Percentiles rank a stretch among this genome's conserved stretches.
Evolutionary conservation across 2,888 invertebrate species (phyloP).

Genomic region (Eudemis profundana): DNA sequence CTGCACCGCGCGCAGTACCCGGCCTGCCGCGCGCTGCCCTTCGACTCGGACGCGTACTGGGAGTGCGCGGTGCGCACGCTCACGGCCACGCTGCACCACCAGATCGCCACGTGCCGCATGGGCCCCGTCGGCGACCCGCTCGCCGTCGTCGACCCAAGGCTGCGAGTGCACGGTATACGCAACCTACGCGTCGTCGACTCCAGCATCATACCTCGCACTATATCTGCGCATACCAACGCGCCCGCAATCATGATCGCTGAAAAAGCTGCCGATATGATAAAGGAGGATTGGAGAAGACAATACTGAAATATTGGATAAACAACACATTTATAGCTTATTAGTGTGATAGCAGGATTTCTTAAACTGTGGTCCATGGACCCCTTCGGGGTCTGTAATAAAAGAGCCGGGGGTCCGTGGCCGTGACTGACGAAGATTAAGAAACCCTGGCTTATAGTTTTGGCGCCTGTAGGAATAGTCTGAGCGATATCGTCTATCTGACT

Average conservation of each 20-base stretch:
- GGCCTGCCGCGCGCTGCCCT: conserved; percentile 76
- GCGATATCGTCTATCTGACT: no score
- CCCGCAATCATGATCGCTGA: conserved; percentile 90
- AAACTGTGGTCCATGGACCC: no score
- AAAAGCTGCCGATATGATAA: conserved; percentile 88
- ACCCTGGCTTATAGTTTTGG: no score
- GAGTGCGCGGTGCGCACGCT: conserved; percentile 87
- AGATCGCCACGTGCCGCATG: conserved; percentile 90
- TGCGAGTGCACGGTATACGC: conserved; percentile 86
- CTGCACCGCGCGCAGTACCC: conserved; percentile 81
- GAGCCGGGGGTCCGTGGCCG: no score
- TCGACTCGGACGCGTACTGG: conserved; percentile 89
- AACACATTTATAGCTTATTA: no score
- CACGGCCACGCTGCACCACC: conserved; percentile 87
- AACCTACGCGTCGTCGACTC: conserved; percentile 88
- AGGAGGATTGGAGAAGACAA: conserved; percentile 68
- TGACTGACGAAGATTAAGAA: no score
- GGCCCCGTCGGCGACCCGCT: conserved; percentile 86
- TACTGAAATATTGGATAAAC: not conserved
- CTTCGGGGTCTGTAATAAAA: no score
- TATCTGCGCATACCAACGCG: conserved; percentile 89
- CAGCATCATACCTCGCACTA: conserved; percentile 87
- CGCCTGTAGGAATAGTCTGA: no score
- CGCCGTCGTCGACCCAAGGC: conserved; percentile 87
- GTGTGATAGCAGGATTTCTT: no score